Base-by-base conservation (phyloP, 2,797 vertebrate species). In the Sorex maritimensis region DNA sequence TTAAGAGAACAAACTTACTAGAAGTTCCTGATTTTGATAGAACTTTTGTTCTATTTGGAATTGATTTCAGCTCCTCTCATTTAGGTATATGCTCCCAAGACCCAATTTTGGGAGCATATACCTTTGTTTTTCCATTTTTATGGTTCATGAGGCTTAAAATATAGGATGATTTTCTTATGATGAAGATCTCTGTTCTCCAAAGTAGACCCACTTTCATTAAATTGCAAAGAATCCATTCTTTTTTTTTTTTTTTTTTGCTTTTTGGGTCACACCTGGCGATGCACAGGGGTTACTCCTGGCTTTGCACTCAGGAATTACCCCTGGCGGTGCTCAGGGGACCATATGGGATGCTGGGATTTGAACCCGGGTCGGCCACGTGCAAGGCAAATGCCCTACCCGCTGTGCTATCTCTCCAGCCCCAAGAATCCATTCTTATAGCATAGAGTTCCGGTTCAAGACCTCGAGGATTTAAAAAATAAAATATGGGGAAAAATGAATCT, bases 111-210 rank as follows among this genome's bases (percentile, higher is more conserved):
- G 69, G 58, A 72, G 46, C 41, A 10, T 58, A 6, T 90, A 41
- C 46, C 34, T 91, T 74, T 84, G 46, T 81, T 75, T 89, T 15
- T 84, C 71, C 11, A 69, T 49, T 91, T 90, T 95, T 71, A 49
- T 68, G 65, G 65, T 79, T 92, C 86, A 65, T 81, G 6, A n/a
- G 69, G 68, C 44, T 86, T 94, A 91, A 88, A 83, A 71, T 4
- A 19, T 71, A 85, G 80, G 61, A 83, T 80, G n/a, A 78, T 21
- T 81, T 81, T 88, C 41, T 44, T 71, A 52, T 44, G 26, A 81
- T 91, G 52, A 81, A n/a, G 84, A 91, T 93, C 93, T 67, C 78
- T n/a, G 41, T 89, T 89, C 21, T 86, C 65, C 74, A 46, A 69
- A 95, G 26, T 82, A 72, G 73, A 38, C 41, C 30, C 49, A 65